phyloP scores from a whole-genome alignment of 2,113 vertebrate species.

The Motacilla alba region DNA sequence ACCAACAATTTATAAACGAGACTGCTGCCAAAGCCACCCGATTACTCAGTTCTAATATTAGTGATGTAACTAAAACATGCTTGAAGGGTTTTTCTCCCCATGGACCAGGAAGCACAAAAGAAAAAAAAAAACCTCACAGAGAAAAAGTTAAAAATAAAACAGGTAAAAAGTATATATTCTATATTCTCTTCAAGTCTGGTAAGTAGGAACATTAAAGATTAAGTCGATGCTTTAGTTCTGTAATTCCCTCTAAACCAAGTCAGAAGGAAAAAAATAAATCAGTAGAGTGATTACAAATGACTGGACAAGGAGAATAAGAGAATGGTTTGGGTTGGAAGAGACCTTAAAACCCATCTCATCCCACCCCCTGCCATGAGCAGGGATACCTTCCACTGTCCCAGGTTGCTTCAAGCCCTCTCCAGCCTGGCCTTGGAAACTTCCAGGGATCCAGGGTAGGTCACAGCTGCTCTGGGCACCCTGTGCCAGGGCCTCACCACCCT shows the following conservation, averaged over 20 bases:
- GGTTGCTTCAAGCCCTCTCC: fast-evolving
- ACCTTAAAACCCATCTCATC: not conserved
- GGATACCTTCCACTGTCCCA: not conserved
- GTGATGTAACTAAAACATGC: constrained; percentile 53
- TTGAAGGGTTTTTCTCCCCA: not conserved
- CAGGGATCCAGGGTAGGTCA: not conserved
- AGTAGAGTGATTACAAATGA: not conserved
- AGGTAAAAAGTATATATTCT: not conserved
- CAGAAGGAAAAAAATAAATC: not conserved
- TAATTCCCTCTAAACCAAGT: not conserved
- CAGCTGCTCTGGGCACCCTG: not conserved
- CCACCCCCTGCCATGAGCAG: not conserved
- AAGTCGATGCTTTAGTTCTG: not conserved
- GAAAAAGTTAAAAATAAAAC: constrained; percentile 8
- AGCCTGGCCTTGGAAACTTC: fast-evolving
- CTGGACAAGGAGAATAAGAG: not conserved
- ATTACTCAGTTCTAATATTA: constrained; percentile 66
- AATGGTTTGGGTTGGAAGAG: not conserved
- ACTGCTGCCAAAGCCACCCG: constrained; percentile 52
- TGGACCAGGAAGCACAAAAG: not conserved
- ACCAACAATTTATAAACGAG: constrained; percentile 49
- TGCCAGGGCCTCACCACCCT: not conserved
- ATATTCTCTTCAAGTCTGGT: not conserved
- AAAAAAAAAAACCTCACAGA: not conserved
- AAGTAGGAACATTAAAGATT: not conserved